These are phyloP conservation scores for Chloropsis cyanopogon DNA, from an alignment of 2,113 vertebrate species.

Conservation along the genomic window DNA sequence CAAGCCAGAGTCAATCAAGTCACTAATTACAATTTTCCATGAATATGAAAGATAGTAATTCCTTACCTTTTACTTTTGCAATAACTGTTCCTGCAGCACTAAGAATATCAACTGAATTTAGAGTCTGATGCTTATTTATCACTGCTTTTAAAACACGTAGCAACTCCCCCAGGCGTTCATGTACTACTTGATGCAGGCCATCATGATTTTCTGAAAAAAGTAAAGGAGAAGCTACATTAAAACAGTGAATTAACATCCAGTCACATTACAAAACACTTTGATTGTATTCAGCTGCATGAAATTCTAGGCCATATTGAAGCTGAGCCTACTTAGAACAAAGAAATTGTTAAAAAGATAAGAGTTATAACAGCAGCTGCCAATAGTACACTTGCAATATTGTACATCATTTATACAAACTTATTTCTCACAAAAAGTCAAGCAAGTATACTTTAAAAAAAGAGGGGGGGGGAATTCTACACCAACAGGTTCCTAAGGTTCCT, in stretches of 20 bases:
- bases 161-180: slow-evolving; percentile 90
- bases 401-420: neutral
- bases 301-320: neutral
- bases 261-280: neutral
- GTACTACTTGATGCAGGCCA: slow-evolving; percentile 85
- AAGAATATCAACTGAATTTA: slow-evolving; percentile 94
- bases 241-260: neutral
- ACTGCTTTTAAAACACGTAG: slow-evolving; percentile 87
- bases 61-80: slow-evolving; percentile 95
- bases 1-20: neutral
- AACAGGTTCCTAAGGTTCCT: no score
- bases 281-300: neutral
- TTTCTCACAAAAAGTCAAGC: neutral
- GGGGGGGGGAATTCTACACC: neutral
- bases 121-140: slow-evolving; percentile 89
- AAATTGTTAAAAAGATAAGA: neutral
- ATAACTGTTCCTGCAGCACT: slow-evolving; percentile 90
- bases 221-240: neutral
- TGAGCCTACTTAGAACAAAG: neutral
- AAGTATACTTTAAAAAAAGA: neutral
- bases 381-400: neutral
- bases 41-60: neutral
- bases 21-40: neutral
- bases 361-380: neutral
- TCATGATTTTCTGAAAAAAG: slow-evolving; percentile 82